A percentile compares a stretch with the other conserved stretches of the same genome.
Conservation (phyloP, 2,888 invertebrate species). For the Cremastobaeus sp. region DNA sequence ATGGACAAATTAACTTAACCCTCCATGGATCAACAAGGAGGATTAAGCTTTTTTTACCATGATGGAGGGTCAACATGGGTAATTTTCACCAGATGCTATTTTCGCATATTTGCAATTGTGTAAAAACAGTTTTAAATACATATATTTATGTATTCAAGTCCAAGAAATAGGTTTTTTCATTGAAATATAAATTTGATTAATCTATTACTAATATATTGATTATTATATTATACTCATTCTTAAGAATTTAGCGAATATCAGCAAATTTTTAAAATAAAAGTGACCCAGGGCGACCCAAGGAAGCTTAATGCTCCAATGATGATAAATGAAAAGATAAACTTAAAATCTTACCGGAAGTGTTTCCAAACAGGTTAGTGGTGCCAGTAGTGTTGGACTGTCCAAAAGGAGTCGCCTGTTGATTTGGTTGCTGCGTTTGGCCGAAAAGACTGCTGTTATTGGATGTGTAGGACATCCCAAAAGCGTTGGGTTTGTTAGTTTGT, state of each 20-base stretch:
- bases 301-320: neutral
- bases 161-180: too few species aligned
- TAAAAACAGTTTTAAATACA: too few species aligned
- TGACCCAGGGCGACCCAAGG: neutral
- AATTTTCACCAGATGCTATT: too few species aligned
- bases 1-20: slow-evolving; percentile 80
- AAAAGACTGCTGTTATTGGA: slow-evolving; percentile 82
- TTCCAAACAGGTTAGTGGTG: slow-evolving; percentile 78
- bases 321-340: neutral
- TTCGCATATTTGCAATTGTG: too few species aligned
- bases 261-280: neutral
- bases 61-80: too few species aligned
- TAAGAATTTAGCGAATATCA: too few species aligned
- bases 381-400: slow-evolving; percentile 80
- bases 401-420: slow-evolving; percentile 78
- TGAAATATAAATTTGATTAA: too few species aligned
- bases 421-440: slow-evolving; percentile 80
- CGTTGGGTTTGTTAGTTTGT: slow-evolving; percentile 80
- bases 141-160: too few species aligned
- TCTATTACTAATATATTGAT: too few species aligned
- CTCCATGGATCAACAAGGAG: neutral
- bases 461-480: slow-evolving; percentile 80
- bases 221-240: too few species aligned
- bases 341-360: slow-evolving; percentile 65
- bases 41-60: too few species aligned